Conservation (phyloP, 2,113 vertebrate species). For the Morone saxatilis region DNA sequence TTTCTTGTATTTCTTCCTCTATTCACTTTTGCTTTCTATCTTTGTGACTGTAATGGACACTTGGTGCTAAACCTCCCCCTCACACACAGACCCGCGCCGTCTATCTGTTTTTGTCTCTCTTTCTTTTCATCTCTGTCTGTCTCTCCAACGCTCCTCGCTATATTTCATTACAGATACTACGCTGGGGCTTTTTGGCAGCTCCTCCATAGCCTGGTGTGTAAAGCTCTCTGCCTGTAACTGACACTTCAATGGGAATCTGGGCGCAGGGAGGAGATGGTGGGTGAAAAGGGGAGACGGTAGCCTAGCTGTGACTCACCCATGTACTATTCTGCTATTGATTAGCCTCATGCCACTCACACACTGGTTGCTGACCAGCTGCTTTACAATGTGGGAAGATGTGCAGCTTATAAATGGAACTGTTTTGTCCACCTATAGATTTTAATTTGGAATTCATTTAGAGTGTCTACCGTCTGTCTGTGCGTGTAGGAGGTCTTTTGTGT, state of each 20-base stretch:
- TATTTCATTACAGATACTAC: slow-evolving; percentile 42
- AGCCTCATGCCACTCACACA: slow-evolving; percentile 20
- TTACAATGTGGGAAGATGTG: slow-evolving; percentile 22
- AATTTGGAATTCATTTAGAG: background rate
- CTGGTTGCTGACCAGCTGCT: slow-evolving; percentile 31
- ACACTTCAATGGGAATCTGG: slow-evolving; percentile 53
- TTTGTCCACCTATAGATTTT: background rate
- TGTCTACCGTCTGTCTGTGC: background rate
- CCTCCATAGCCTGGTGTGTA: slow-evolving; percentile 32
- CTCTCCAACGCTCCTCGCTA: slow-evolving; percentile 22
- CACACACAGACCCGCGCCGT: background rate
- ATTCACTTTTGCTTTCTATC: slow-evolving; percentile 42
- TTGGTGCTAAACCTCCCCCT: slow-evolving; percentile 23
- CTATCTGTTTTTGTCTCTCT: slow-evolving; percentile 31
- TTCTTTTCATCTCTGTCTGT: slow-evolving; percentile 38
- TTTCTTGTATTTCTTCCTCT: slow-evolving; percentile 20
- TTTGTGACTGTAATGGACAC: slow-evolving; percentile 38
- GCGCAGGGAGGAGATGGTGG: slow-evolving; percentile 43
- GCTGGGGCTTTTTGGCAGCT: slow-evolving; percentile 51
- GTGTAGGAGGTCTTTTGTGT: slow-evolving; percentile 10
- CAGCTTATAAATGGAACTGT: background rate
- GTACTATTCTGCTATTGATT: slow-evolving; percentile 44
- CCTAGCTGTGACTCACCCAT: slow-evolving; percentile 38
- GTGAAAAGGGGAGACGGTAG: slow-evolving; percentile 27
- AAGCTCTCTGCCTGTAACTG: slow-evolving; percentile 39